Percentiles rank a stretch among this genome's conserved stretches.
phyloP scores from a whole-genome alignment of 1,140 invertebrate genomes.

The Coenobita brevimanus region DNA sequence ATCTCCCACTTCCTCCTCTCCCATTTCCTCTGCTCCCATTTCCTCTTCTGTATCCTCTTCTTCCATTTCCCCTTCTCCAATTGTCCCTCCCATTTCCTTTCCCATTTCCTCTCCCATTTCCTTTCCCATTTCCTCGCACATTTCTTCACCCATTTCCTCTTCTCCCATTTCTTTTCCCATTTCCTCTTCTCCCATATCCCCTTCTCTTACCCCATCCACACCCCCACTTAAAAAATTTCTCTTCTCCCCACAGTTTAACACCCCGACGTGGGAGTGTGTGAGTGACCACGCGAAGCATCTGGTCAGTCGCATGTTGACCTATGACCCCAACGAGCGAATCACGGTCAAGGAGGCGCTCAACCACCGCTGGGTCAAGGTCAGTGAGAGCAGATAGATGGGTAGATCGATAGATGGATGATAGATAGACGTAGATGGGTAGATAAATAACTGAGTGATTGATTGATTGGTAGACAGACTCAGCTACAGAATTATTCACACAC shows the following conservation, averaged over 20 bases:
- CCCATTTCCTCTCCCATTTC: neutral
- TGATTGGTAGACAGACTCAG: too few relatives aligned
- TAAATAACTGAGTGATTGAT: too few relatives aligned
- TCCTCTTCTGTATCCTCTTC: too few relatives aligned
- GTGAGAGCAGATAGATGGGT: too few relatives aligned
- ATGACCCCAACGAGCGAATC: constrained; percentile 91
- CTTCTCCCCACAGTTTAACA: constrained; percentile 80
- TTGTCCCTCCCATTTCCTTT: neutral
- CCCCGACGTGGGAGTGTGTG: constrained; percentile 89
- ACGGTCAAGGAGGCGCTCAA: constrained; percentile 95
- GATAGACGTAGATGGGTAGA: too few relatives aligned
- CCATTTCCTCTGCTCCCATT: too few relatives aligned
- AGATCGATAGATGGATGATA: too few relatives aligned
- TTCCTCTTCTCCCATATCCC: neutral
- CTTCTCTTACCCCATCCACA: neutral
- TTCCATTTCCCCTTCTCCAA: too few relatives aligned
- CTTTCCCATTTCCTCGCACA: neutral
- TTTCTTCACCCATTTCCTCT: neutral
- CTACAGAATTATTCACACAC: too few relatives aligned
- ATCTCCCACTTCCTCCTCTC: too few relatives aligned
- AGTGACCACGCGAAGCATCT: constrained; percentile 95
- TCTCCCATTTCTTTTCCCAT: neutral
- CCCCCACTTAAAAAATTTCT: constrained; percentile 52
- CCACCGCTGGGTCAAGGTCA: constrained; percentile 94
- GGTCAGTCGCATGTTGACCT: constrained; percentile 91